These are phyloP conservation scores for Tethya wilhelma DNA, from an alignment of 37 sponge, comb jelly and placozoan genomes.

Conservation along the genomic window DNA sequence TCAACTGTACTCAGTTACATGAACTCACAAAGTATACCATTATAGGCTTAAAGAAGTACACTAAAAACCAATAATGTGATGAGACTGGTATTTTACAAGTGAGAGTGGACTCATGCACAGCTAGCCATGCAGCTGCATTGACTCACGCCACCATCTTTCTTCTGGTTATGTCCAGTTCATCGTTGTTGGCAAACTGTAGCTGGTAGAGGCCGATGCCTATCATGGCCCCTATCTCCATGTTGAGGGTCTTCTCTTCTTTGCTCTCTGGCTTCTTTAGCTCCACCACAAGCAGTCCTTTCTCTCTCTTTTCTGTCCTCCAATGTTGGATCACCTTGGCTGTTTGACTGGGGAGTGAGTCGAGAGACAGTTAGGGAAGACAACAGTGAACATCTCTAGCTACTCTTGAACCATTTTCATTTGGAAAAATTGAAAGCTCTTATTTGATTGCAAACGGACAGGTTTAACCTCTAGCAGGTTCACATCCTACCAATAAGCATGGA, in stretches of 20 bases:
- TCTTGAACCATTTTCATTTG: background rate
- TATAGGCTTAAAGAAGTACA: too few relatives aligned
- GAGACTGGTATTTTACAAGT: too few relatives aligned
- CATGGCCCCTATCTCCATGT: slow-evolving; percentile 79
- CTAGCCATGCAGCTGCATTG: background rate
- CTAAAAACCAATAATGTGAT: too few relatives aligned
- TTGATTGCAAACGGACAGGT: background rate
- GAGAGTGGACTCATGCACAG: too few relatives aligned
- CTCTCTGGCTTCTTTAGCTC: slow-evolving; percentile 58
- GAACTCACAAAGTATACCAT: background rate
- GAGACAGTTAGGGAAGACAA: background rate
- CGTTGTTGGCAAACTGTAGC: slow-evolving; percentile 84
- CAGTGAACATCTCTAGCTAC: background rate
- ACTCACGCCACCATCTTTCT: slow-evolving; percentile 86
- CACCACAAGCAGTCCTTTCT: slow-evolving; percentile 33
- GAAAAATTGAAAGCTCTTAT: background rate
- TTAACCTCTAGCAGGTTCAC: too few relatives aligned
- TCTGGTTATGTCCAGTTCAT: slow-evolving; percentile 86
- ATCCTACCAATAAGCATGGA: too few relatives aligned
- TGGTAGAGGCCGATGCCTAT: slow-evolving; percentile 85
- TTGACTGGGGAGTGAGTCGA: slow-evolving; percentile 53
- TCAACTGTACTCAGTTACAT: background rate
- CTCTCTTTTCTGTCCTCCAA: slow-evolving; percentile 53
- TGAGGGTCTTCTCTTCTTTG: slow-evolving; percentile 83
- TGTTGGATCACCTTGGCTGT: slow-evolving; percentile 54